Percentiles rank a stretch among this genome's conserved stretches.
phyloP scores from a whole-genome alignment of 2,797 vertebrate species.

The Pangasius mekongensis region DNA sequence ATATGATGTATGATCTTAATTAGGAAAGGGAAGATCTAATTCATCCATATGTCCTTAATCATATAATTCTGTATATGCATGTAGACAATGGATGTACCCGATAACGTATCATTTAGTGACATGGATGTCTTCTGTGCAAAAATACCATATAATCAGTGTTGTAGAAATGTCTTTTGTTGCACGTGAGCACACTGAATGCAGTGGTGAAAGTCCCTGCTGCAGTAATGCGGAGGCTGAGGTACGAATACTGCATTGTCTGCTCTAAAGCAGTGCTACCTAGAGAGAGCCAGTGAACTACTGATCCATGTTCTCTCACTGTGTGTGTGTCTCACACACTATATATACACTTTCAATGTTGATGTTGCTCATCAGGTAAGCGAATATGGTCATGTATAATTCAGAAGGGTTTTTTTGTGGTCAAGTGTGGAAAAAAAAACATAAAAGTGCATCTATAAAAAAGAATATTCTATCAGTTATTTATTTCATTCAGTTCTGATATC shows the following conservation, averaged over 20 bases:
- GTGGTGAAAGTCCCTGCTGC: slow-evolving; percentile 20
- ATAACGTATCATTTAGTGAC: background rate
- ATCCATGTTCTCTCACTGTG: slow-evolving; percentile 7
- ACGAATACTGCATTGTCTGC: slow-evolving; percentile 34
- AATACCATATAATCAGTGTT: background rate
- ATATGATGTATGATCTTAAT: background rate
- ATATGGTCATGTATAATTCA: background rate
- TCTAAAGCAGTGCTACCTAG: slow-evolving; percentile 12
- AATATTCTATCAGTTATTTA: background rate
- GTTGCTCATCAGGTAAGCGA: background rate
- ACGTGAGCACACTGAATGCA: slow-evolving; percentile 13
- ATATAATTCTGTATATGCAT: background rate
- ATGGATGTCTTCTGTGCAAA: background rate
- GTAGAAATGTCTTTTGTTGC: background rate
- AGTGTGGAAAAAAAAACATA: background rate
- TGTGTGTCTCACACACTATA: background rate
- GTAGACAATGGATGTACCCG: background rate
- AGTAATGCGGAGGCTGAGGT: slow-evolving; percentile 31
- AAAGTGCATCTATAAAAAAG: background rate
- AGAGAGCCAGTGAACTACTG: slow-evolving; percentile 21
- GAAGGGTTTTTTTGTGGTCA: background rate
- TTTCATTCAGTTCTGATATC: background rate
- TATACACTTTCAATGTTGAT: background rate
- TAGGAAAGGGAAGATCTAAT: background rate
- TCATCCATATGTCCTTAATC: background rate